These are phyloP conservation scores for Scaptomyza polygonia DNA, from an alignment of 2,888 invertebrate genomes.

Conservation along the genomic window DNA sequence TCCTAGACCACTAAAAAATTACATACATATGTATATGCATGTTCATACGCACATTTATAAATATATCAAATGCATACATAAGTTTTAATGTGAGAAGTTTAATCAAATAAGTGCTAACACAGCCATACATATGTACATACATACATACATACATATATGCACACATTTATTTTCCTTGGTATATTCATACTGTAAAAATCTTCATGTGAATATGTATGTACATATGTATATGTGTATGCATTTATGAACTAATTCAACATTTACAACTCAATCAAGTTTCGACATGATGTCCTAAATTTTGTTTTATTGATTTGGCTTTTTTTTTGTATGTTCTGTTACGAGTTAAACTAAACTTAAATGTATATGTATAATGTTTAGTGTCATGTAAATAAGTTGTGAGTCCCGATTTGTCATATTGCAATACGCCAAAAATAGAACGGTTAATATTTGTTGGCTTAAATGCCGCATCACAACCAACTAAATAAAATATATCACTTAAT, in stretches of 20 bases:
- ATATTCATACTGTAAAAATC: not conserved
- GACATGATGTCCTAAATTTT: too few relatives aligned
- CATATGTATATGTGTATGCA: slow-evolving; percentile 6
- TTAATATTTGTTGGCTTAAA: not conserved
- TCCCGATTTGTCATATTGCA: not conserved
- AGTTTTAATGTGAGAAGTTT: not conserved
- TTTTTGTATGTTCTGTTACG: not conserved
- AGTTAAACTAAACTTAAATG: slow-evolving; percentile 4
- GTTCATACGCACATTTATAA: not conserved
- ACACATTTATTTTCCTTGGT: too few relatives aligned
- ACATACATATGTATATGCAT: slow-evolving; percentile 1
- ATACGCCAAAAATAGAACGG: not conserved
- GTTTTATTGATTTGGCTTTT: too few relatives aligned
- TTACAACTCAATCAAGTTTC: too few relatives aligned
- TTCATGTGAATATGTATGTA: not conserved
- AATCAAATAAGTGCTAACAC: not conserved
- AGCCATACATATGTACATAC: not conserved
- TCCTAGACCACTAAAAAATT: slow-evolving; percentile 86
- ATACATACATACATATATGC: not conserved
- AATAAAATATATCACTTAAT: not conserved
- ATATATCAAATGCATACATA: not conserved
- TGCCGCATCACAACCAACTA: not conserved
- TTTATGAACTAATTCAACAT: not conserved
- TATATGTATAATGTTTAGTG: not conserved
- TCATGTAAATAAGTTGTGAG: not conserved